phyloP scores from a whole-genome alignment of 2,113 vertebrate species.

The Equus przewalskii region DNA sequence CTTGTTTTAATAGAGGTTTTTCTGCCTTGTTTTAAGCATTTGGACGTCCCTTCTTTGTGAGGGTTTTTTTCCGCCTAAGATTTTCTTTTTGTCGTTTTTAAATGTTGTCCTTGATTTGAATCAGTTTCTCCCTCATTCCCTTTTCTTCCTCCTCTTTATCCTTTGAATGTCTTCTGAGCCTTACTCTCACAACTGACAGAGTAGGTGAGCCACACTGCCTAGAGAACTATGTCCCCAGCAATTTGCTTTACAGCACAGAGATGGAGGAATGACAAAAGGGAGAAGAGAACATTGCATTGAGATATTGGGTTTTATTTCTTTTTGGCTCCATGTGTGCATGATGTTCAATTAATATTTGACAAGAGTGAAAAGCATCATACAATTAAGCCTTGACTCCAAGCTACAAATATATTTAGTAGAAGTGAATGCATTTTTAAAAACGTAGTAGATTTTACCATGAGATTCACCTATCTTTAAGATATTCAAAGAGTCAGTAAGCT shows the following conservation, averaged over 20 bases:
- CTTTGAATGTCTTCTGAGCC: background rate
- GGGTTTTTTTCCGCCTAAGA: background rate
- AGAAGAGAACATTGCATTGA: background rate
- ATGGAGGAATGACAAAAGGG: background rate
- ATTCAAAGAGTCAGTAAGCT: background rate
- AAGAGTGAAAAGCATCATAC: background rate
- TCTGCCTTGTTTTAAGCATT: background rate
- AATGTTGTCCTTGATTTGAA: background rate
- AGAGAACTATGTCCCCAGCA: background rate
- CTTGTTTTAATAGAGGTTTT: background rate
- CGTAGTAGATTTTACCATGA: constrained; percentile 30
- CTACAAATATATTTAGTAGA: constrained; percentile 51
- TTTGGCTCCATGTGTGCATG: background rate
- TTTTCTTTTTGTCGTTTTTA: background rate
- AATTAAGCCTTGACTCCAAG: background rate
- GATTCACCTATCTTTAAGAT: constrained; percentile 12
- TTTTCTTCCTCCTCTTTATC: background rate
- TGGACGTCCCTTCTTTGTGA: background rate
- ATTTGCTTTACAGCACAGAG: background rate
- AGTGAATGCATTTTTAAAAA: constrained; percentile 18
- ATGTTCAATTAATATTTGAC: constrained; percentile 41
- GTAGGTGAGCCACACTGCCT: background rate
- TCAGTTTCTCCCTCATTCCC: background rate
- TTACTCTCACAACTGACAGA: background rate
- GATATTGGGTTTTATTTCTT: background rate